These are phyloP conservation scores for Habroteleia sp. DNA, from an alignment of 2,888 invertebrate genomes.

Conservation along the genomic window DNA sequence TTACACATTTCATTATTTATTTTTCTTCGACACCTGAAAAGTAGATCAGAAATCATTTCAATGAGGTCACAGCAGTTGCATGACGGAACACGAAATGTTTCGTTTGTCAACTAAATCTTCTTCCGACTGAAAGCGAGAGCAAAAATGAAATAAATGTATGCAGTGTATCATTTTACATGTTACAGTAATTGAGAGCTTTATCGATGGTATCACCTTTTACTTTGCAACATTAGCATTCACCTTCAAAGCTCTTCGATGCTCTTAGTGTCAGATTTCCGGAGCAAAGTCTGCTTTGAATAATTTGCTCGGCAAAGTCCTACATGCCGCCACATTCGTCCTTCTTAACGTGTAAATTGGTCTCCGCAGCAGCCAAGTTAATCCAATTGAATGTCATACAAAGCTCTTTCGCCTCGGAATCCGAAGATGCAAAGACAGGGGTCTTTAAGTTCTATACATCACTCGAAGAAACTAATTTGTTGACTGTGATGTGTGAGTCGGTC, in stretches of 20 bases:
- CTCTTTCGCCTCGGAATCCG: conserved; percentile 33
- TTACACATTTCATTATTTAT: not conserved
- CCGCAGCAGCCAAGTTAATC: conserved; percentile 32
- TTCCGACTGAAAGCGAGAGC: not conserved
- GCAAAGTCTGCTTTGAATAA: conserved; percentile 39
- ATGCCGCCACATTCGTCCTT: conserved; percentile 21
- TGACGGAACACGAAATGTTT: not conserved
- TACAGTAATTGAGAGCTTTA: conserved; percentile 27
- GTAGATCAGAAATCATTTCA: not conserved
- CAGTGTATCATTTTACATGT: conserved; percentile 7
- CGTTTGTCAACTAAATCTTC: conserved; percentile 23
- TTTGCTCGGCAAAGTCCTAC: conserved; percentile 23
- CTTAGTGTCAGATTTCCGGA: conserved; percentile 33
- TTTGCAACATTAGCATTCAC: conserved; percentile 29
- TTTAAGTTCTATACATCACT: conserved; percentile 18
- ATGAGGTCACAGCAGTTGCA: too few species aligned
- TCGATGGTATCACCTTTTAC: conserved; percentile 30
- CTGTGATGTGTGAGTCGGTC: conserved; percentile 1
- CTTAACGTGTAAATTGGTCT: conserved; percentile 34
- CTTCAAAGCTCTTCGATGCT: conserved; percentile 30
- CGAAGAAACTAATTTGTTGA: conserved; percentile 33
- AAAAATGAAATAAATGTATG: conserved; percentile 1
- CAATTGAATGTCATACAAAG: conserved; percentile 46
- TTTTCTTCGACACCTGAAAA: not conserved
- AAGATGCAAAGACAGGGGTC: conserved; percentile 26